Base-by-base conservation (phyloP, 1,140 invertebrate genomes). In the Rhynchophorus ferrugineus region DNA sequence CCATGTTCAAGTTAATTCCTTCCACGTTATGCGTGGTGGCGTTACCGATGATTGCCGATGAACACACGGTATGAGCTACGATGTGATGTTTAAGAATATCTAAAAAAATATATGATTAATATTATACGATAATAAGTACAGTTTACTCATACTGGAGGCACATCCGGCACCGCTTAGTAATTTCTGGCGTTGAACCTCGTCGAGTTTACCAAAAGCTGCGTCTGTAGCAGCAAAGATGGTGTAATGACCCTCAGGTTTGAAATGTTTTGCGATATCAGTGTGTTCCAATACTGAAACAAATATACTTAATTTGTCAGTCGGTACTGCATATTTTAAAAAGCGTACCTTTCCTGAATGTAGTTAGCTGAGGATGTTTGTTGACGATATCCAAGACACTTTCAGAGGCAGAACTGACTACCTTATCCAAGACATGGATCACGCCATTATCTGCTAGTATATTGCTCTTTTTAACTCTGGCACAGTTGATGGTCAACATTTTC, bases 201-300 rank as follows among this genome's bases (percentile, higher is more conserved):
- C 69, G 55, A 76, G 48, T 59, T 75, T 75, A 8, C 70, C 67
- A 58, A 85, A 83, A 20, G 81, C 82, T 24, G 75, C 75, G 62
- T 85, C 79, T 2, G 77, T 79, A 13, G 83, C 81, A 13, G 79
- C 80, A 45, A 85, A 75, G 6, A 84, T 69, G 0, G 82, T 84
- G 37, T 76, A 76, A 14, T 77, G 73, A 47, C 77, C 73, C 54
- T 76, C 69, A 3, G 75, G 65, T 54, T 73, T 66, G 3, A 74
- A 63, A 24, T 76, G 61, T 48, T 73, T 68, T 8, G 69, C 58
- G 54, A 78, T 75, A 14, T 79, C 71, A 21, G 74, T 75, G 58
- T 71, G 73, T 67, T 78, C 67, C 21, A 70, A 39, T n/a, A 60
- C 68, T 66, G 13, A 35, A 59, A 64, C 21, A 43, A 11, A 33